These are phyloP conservation scores for Diadema setosum DNA, from an alignment of 35 echinoderm and acorn worm species.

Conservation along the genomic window DNA sequence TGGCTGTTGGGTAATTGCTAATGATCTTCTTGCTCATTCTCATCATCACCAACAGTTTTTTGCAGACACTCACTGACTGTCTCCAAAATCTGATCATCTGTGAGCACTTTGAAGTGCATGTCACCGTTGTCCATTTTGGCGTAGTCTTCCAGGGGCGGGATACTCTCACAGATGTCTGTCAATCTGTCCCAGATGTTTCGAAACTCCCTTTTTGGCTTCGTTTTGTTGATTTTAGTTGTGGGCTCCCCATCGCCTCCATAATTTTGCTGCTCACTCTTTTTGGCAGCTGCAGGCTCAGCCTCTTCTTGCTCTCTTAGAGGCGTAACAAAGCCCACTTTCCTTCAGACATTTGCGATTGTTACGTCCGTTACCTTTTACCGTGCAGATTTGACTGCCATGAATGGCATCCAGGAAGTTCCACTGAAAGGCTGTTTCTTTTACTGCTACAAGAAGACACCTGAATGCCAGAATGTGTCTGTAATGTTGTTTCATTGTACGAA, in stretches of 20 bases:
- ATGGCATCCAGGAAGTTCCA: slow-evolving; percentile 40
- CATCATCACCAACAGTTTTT: too few relatives aligned
- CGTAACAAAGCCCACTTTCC: slow-evolving; percentile 20
- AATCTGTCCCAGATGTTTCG: neutral
- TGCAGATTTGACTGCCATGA: neutral
- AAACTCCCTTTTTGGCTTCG: neutral
- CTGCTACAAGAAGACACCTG: neutral
- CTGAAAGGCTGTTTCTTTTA: neutral
- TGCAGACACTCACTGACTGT: too few relatives aligned
- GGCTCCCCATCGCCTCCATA: neutral
- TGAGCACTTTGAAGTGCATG: neutral
- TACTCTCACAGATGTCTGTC: neutral
- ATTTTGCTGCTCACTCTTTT: neutral
- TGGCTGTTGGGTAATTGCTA: too few relatives aligned
- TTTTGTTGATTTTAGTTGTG: too few relatives aligned
- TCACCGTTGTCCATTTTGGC: neutral
- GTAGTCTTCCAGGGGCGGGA: neutral
- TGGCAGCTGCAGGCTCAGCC: neutral
- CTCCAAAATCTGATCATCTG: neutral
- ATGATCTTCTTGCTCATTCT: neutral
- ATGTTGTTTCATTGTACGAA: neutral
- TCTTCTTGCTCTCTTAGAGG: neutral
- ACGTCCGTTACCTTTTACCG: neutral
- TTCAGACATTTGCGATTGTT: slow-evolving; percentile 2
- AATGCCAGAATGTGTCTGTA: slow-evolving; percentile 20